Conservation (phyloP, 53 echinoderm and acorn worm genomes). For the Paracentrotus lividus region DNA sequence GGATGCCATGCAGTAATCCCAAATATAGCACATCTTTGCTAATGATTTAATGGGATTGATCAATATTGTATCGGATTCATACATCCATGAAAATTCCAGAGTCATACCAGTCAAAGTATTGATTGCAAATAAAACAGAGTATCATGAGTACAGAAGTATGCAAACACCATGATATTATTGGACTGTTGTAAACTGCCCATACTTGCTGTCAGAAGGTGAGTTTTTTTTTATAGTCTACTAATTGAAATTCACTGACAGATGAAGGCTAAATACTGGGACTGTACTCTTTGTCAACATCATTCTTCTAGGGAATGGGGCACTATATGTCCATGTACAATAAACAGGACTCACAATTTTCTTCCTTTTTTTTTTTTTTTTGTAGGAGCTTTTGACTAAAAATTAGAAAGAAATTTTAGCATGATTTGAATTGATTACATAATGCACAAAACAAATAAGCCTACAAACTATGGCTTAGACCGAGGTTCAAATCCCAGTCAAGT, state of each 20-base stretch:
- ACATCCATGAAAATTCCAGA: neutral
- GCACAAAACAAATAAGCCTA: too few species aligned
- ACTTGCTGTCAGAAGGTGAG: neutral
- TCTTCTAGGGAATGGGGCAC: neutral
- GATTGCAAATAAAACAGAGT: neutral
- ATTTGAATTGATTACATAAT: too few species aligned
- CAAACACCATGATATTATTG: neutral
- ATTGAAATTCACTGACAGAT: neutral
- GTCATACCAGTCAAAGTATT: neutral
- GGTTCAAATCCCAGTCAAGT: too few species aligned
- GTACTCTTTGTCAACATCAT: neutral
- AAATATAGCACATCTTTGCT: neutral
- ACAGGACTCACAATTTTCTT: neutral
- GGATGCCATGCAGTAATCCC: neutral
- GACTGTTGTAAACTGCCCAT: neutral
- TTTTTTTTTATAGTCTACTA: neutral
- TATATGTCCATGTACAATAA: neutral
- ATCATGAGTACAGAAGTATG: too few species aligned
- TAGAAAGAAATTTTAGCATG: too few species aligned
- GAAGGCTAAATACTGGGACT: neutral
- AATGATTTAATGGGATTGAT: slow-evolving; percentile 12
- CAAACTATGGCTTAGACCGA: too few species aligned
- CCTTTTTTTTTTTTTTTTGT: too few species aligned
- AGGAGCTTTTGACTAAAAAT: too few species aligned
- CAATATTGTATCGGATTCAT: neutral